Evolutionary conservation across 2,888 invertebrate genomes (phyloP).

Genomic region (Hyles lineata): DNA sequence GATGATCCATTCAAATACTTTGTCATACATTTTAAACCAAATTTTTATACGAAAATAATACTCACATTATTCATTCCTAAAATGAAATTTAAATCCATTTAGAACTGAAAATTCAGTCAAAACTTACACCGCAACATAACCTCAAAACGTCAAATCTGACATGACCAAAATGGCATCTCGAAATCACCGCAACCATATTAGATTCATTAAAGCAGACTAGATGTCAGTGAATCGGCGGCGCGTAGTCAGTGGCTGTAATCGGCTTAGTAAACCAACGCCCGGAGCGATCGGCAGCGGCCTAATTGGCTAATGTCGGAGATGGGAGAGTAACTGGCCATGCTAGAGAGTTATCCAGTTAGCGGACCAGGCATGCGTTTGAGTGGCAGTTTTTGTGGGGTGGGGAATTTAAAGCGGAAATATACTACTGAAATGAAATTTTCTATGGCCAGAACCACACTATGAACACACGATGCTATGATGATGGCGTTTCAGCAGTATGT

Average conservation of each 20-base stretch:
- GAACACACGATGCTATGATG: no score
- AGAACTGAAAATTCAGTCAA: background rate
- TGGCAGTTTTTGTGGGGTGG: background rate
- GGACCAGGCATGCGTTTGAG: background rate
- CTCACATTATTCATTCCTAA: no score
- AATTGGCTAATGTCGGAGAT: slow-evolving; percentile 29
- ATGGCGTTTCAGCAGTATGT: no score
- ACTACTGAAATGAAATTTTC: no score
- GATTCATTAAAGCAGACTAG: background rate
- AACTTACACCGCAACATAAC: background rate
- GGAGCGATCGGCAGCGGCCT: slow-evolving; percentile 20
- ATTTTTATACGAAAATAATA: no score
- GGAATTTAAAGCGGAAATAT: no score
- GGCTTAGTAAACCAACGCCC: slow-evolving; percentile 35
- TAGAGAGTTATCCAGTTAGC: slow-evolving; percentile 34
- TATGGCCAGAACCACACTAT: no score
- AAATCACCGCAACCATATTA: background rate
- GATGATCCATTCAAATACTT: background rate
- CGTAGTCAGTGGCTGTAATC: slow-evolving; percentile 39
- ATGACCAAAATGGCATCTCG: background rate
- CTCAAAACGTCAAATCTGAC: background rate
- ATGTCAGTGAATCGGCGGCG: slow-evolving; percentile 23
- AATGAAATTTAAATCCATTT: no score
- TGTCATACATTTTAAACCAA: no score
- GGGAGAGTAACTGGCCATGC: slow-evolving; percentile 26